phyloP scores from a whole-genome alignment of 2,888 invertebrate species.

The Sphecodes monilicornis region DNA sequence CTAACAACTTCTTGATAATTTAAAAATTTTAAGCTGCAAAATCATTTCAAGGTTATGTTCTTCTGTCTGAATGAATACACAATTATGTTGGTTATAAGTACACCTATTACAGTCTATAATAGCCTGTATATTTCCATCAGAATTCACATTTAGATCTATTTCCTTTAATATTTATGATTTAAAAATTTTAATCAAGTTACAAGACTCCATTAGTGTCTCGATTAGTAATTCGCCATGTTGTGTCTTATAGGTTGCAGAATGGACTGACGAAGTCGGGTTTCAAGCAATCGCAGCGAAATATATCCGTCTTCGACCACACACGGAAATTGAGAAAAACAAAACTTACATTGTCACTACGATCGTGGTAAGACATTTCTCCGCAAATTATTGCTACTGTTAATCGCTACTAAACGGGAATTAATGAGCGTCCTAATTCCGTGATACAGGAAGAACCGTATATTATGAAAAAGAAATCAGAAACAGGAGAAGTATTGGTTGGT shows the following conservation, averaged over 20 bases:
- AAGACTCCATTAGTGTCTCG: not conserved
- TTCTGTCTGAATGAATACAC: not conserved
- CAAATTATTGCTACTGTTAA: not conserved
- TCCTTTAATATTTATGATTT: not conserved
- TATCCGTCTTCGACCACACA: conserved; percentile 89
- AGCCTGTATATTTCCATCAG: not conserved
- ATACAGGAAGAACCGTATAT: conserved; percentile 94
- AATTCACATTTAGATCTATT: not conserved
- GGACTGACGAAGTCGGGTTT: conserved; percentile 93
- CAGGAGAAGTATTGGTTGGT: conserved; percentile 88
- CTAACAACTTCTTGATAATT: no score
- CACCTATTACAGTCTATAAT: no score
- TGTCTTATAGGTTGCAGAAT: conserved; percentile 90
- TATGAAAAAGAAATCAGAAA: conserved; percentile 90
- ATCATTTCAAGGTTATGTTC: no score
- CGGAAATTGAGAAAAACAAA: conserved; percentile 91
- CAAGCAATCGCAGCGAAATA: conserved; percentile 91
- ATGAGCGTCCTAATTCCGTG: conserved; percentile 4
- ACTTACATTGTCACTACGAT: conserved; percentile 95
- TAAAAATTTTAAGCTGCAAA: no score
- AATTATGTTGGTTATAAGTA: not conserved
- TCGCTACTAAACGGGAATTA: not conserved
- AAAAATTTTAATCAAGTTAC: not conserved
- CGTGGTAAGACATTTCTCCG: conserved; percentile 85
- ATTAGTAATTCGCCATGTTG: conserved; percentile 14